phyloP scores from a whole-genome alignment of 2,888 invertebrate species.

The Microplitis manilae region DNA sequence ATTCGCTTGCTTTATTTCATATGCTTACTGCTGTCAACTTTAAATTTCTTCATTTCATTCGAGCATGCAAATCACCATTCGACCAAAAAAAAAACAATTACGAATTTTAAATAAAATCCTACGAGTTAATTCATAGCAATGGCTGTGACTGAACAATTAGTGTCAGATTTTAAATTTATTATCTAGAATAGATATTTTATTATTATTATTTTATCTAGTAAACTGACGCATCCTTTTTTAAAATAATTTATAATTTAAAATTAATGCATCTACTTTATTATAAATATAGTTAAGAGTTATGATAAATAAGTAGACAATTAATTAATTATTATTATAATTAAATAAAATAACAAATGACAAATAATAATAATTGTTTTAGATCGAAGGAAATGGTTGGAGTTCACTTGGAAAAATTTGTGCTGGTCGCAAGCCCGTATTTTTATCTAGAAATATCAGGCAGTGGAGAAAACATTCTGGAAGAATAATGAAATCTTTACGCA shows the following conservation, averaged over 20 bases:
- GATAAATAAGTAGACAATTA: background rate
- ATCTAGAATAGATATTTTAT: background rate
- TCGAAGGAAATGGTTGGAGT: slow-evolving; percentile 68
- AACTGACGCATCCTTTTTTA: background rate
- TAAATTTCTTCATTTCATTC: background rate
- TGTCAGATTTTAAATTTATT: background rate
- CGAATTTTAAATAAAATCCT: background rate
- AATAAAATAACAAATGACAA: slow-evolving; percentile 45
- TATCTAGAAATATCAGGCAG: slow-evolving; percentile 76
- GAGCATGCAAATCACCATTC: background rate
- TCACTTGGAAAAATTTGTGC: slow-evolving; percentile 65
- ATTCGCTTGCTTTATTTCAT: background rate
- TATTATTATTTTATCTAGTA: background rate
- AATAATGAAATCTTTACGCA: slow-evolving; percentile 59
- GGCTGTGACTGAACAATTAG: background rate
- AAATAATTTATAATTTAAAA: background rate
- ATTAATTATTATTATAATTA: background rate
- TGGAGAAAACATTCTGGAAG: slow-evolving; percentile 70
- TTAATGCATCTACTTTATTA: background rate
- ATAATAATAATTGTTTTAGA: slow-evolving; percentile 66
- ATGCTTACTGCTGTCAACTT: background rate
- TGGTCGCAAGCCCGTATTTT: slow-evolving; percentile 77
- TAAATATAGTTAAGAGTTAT: background rate
- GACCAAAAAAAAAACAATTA: background rate
- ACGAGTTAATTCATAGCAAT: background rate